Conservation (phyloP, 2,113 vertebrate genomes). For the Ameiurus melas region DNA sequence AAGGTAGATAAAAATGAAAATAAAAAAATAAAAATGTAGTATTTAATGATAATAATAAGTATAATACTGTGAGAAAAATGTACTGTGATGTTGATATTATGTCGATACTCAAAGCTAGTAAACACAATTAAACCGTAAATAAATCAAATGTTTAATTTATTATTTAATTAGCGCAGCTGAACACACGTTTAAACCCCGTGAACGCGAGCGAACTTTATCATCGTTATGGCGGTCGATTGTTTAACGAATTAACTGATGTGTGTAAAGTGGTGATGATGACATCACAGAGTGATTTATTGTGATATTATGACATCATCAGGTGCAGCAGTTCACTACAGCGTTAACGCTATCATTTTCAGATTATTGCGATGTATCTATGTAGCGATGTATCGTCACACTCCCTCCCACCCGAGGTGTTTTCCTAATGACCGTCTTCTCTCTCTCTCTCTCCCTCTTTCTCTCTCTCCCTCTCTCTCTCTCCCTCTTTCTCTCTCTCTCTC, state of each 20-base stretch:
- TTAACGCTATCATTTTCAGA: not conserved
- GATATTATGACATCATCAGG: not conserved
- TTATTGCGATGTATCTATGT: not conserved
- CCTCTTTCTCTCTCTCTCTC: not conserved
- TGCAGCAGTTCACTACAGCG: not conserved
- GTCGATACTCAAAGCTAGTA: not conserved
- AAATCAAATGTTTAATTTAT: not conserved
- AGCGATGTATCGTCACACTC: not conserved
- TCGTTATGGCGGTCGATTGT: not conserved
- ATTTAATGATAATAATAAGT: not conserved
- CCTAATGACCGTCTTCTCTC: conserved; percentile 10
- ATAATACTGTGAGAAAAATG: not conserved
- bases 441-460: not conserved
- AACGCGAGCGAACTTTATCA: not conserved
- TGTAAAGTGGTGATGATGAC: not conserved
- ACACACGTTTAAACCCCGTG: not conserved
- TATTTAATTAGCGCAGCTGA: not conserved
- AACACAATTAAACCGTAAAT: not conserved
- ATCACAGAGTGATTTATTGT: not conserved
- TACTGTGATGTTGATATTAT: not conserved
- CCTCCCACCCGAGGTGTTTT: not conserved
- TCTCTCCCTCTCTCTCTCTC: not conserved
- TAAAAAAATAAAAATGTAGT: too few relatives aligned
- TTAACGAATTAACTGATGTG: too few relatives aligned
- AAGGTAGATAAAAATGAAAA: not conserved